Evolutionary conservation across 2,797 vertebrate genomes (phyloP).

Genomic region (Channallabes apus): DNA sequence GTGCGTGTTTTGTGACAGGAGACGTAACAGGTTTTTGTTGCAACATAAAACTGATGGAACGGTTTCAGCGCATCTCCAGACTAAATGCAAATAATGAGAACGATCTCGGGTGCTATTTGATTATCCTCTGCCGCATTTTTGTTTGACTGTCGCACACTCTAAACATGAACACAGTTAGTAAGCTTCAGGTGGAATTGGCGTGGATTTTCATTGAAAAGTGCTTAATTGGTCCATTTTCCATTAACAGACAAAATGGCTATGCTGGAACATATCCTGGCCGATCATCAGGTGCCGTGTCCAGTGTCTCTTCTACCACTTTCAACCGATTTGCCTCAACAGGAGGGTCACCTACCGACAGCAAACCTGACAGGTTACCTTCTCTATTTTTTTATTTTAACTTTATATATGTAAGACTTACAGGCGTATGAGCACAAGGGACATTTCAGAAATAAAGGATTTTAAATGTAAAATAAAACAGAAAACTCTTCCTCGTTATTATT

Average conservation of each 20-base stretch:
- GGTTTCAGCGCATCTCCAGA: conserved; percentile 1
- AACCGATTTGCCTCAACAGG: conserved; percentile 68
- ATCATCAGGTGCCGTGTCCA: conserved; percentile 66
- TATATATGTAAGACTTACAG: not conserved
- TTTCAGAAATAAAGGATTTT: not conserved
- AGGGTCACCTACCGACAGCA: conserved; percentile 75
- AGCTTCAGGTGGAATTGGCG: not conserved
- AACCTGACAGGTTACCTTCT: conserved; percentile 79
- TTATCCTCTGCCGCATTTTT: not conserved
- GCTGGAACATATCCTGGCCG: conserved; percentile 72
- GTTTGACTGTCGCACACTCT: not conserved
- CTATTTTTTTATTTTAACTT: not conserved
- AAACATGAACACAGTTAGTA: not conserved
- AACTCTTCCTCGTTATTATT: not conserved
- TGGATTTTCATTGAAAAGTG: not conserved
- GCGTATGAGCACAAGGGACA: not conserved
- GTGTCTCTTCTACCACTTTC: conserved; percentile 68
- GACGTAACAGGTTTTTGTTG: conserved; percentile 3
- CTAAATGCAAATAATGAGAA: not conserved
- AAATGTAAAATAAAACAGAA: not conserved
- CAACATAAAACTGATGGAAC: conserved; percentile 6
- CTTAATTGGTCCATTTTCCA: conserved; percentile 40
- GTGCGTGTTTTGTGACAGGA: not conserved
- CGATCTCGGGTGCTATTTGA: not conserved
- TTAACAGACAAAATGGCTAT: conserved; percentile 75